Evolutionary conservation across 2,797 vertebrate genomes (phyloP).

Genomic region (Sebastes diaconus): DNA sequence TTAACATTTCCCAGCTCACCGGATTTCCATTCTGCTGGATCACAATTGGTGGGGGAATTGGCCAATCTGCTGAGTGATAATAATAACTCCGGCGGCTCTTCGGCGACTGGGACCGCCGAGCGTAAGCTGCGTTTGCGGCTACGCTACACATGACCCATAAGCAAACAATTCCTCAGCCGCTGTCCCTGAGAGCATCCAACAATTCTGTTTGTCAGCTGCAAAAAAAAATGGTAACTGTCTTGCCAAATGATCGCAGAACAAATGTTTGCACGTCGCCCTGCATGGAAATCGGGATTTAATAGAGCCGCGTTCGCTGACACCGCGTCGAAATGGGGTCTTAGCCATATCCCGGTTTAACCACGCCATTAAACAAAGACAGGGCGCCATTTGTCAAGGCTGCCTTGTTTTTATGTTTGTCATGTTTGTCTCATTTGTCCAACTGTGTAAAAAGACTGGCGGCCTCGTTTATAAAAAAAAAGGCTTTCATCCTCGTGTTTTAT

Average conservation of each 20-base stretch:
- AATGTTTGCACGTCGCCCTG: constrained; percentile 42
- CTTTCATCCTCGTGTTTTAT: neutral
- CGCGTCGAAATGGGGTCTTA: constrained; percentile 13
- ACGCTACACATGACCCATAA: constrained; percentile 1
- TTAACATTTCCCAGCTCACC: constrained; percentile 72
- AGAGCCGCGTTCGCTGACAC: constrained; percentile 23
- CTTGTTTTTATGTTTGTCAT: constrained; percentile 49
- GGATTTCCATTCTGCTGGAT: constrained; percentile 66
- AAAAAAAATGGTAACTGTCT: constrained; percentile 25
- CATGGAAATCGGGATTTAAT: constrained; percentile 48
- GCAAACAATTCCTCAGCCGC: constrained; percentile 26
- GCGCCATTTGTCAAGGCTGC: constrained; percentile 55
- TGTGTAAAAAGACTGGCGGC: constrained; percentile 10
- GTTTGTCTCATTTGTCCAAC: constrained; percentile 47
- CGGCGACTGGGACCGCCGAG: constrained; percentile 11
- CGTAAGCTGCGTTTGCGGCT: constrained; percentile 1
- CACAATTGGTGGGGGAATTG: constrained; percentile 57
- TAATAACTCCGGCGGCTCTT: constrained; percentile 49
- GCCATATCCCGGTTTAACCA: constrained; percentile 40
- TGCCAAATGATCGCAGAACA: constrained; percentile 41
- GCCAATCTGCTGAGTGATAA: constrained; percentile 66
- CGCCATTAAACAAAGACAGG: constrained; percentile 54
- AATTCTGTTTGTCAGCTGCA: constrained; percentile 22
- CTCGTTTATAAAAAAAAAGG: constrained; percentile 21
- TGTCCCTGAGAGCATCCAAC: neutral